Conservation (phyloP, 1,140 invertebrate species). For the Zaprionus tsacasi region DNA sequence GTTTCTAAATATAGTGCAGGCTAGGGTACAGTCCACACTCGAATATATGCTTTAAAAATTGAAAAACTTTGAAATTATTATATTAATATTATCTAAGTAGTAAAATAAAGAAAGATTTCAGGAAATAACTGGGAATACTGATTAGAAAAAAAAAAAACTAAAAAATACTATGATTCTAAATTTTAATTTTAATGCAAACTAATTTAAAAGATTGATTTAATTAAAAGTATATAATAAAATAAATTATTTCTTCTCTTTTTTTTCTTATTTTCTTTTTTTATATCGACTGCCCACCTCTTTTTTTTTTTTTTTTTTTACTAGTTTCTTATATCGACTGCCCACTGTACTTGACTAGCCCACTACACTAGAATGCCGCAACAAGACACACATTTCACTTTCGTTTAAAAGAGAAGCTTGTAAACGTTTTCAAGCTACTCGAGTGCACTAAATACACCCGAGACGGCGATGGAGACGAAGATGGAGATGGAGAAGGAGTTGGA, state of each 20-base stretch:
- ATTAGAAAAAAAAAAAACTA: too few relatives aligned
- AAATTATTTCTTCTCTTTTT: too few relatives aligned
- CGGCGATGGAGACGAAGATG: slow-evolving; percentile 2
- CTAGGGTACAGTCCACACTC: slow-evolving; percentile 14
- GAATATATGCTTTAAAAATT: neutral
- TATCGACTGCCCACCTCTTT: slow-evolving; percentile 9
- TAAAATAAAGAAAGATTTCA: too few relatives aligned
- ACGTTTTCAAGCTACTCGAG: slow-evolving; percentile 40
- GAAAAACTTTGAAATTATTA: neutral
- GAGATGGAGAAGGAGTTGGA: neutral
- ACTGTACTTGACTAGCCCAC: slow-evolving; percentile 27
- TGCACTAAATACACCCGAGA: neutral
- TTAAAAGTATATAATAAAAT: too few relatives aligned
- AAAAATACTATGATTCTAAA: too few relatives aligned
- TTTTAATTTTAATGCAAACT: too few relatives aligned
- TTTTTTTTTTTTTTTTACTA: neutral
- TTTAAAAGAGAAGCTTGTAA: slow-evolving; percentile 49
- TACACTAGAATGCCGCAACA: slow-evolving; percentile 41
- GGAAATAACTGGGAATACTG: too few relatives aligned
- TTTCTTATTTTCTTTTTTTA: neutral
- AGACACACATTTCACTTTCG: slow-evolving; percentile 60
- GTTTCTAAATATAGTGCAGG: slow-evolving; percentile 47
- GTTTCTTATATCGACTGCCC: neutral
- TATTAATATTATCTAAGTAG: too few relatives aligned
- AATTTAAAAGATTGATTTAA: too few relatives aligned